Percentiles rank a stretch among this genome's conserved stretches.
phyloP scores from a whole-genome alignment of 2,888 invertebrate genomes.

The Atethmia centrago region DNA sequence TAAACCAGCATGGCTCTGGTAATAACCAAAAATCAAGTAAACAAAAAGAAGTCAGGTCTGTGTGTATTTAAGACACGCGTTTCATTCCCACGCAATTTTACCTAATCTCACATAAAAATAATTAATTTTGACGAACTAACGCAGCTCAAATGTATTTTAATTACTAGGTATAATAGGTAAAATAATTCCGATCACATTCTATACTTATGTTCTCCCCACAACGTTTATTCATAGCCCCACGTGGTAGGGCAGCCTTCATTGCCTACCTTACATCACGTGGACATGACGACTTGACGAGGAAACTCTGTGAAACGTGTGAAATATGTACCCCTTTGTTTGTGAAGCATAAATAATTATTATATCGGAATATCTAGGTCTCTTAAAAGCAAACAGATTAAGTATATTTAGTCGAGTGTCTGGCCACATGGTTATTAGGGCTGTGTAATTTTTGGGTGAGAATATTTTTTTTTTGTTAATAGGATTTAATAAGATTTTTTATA shows the following conservation, averaged over 20 bases:
- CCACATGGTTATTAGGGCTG: constrained; percentile 43
- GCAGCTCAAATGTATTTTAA: constrained; percentile 1
- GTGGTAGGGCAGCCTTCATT: constrained; percentile 15
- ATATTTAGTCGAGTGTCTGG: constrained; percentile 27
- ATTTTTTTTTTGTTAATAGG: no score
- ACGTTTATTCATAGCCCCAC: constrained; percentile 39
- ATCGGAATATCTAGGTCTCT: constrained; percentile 39
- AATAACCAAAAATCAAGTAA: not conserved
- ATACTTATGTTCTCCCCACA: not conserved
- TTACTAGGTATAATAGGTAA: not conserved
- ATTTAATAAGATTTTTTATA: no score
- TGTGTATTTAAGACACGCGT: not conserved
- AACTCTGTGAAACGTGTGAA: constrained; percentile 29
- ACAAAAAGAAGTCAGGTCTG: not conserved
- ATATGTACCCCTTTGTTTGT: constrained; percentile 46
- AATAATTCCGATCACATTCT: constrained; percentile 18
- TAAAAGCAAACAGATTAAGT: constrained; percentile 40
- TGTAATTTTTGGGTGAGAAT: not conserved
- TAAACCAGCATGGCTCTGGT: not conserved
- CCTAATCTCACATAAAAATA: not conserved
- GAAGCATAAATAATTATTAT: constrained; percentile 21
- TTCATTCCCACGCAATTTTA: not conserved
- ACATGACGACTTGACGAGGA: not conserved
- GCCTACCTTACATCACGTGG: constrained; percentile 38
- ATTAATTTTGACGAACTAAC: not conserved